phyloP scores from a whole-genome alignment of 2,888 invertebrate species.

The Temnothorax unifasciatus region DNA sequence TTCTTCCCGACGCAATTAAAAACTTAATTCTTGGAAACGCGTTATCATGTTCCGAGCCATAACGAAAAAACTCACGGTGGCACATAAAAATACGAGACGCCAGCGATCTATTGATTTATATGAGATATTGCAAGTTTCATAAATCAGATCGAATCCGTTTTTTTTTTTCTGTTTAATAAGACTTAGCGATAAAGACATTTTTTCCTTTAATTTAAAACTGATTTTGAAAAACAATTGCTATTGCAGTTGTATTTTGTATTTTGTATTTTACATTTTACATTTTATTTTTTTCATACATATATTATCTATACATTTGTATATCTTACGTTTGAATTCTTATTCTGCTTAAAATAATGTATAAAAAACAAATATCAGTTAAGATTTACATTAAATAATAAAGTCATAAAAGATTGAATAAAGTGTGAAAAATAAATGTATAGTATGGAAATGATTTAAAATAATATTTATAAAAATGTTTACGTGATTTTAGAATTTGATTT shows the following conservation, averaged over 20 bases:
- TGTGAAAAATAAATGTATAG: not conserved
- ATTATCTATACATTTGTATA: not conserved
- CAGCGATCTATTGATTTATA: not conserved
- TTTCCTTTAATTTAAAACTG: not conserved
- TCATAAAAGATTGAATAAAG: not conserved
- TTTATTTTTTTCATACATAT: not conserved
- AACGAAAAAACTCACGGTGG: not conserved
- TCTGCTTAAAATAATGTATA: not conserved
- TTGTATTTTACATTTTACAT: not conserved
- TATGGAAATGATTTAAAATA: too few species aligned
- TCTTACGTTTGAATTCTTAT: not conserved
- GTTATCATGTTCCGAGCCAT: not conserved
- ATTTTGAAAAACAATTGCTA: not conserved
- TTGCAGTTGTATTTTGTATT: not conserved
- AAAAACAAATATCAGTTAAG: not conserved
- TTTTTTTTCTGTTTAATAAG: not conserved
- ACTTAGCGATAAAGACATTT: not conserved
- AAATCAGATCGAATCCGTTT: not conserved
- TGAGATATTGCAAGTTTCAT: not conserved
- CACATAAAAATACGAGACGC: not conserved
- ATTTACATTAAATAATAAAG: not conserved
- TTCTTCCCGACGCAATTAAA: slow-evolving; percentile 39
- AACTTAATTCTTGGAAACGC: slow-evolving; percentile 31
- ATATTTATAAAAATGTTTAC: not conserved
- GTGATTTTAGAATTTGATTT: not conserved